Conservation (phyloP, 2,888 invertebrate species). For the Drosophila sordidula region DNA sequence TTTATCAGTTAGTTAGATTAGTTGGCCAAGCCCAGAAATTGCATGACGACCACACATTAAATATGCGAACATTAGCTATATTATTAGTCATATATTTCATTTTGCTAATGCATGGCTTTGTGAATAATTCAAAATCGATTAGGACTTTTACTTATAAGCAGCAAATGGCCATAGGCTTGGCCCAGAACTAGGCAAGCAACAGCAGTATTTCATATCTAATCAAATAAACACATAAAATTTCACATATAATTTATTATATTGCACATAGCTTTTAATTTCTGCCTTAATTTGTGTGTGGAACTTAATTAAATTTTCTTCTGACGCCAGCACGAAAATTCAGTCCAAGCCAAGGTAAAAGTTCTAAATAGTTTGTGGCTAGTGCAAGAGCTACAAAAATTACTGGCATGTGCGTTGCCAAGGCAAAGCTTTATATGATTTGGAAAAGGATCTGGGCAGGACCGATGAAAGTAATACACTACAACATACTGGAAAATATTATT, state of each 20-base stretch:
- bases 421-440: conserved; percentile 2
- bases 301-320: conserved; percentile 41
- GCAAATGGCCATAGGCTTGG: conserved; percentile 1
- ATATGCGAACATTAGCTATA: conserved; percentile 20
- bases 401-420: conserved; percentile 7
- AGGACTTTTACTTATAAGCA: not conserved
- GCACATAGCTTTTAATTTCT: conserved; percentile 14
- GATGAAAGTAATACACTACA: conserved; percentile 9
- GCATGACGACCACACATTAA: conserved; percentile 53
- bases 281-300: conserved; percentile 26
- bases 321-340: conserved; percentile 26
- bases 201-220: conserved; percentile 29
- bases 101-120: conserved; percentile 48
- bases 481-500: no score
- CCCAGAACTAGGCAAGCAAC: not conserved
- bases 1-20: conserved; percentile 5
- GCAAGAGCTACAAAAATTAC: conserved; percentile 17
- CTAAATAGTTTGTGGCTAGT: conserved; percentile 31
- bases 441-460: conserved; percentile 1
- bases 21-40: conserved; percentile 50
- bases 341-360: conserved; percentile 30
- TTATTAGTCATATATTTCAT: conserved; percentile 31
- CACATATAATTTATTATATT: conserved; percentile 37
- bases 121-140: conserved; percentile 16
- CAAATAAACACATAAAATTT: conserved; percentile 22